Evolutionary conservation across 2,888 invertebrate species (phyloP), one percentile per base, ranked within the genome.

Genomic region (Polylopha cassiicola): DNA sequence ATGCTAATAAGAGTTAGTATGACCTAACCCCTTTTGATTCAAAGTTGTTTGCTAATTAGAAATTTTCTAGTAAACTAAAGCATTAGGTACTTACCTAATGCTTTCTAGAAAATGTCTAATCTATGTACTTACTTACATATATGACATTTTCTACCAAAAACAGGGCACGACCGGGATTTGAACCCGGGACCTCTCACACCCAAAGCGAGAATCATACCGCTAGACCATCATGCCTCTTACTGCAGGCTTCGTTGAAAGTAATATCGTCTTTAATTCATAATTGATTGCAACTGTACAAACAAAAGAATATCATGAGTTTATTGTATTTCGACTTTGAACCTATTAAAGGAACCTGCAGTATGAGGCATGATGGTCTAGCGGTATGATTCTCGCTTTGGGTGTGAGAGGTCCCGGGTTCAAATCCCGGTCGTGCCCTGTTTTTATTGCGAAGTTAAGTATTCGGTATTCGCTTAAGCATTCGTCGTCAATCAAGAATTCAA

Each of bases 141-240:
- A 22, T n/a, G 3, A 8, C n/a, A 22, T 17, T 6, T 2, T 11
- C 9, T 18, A 29, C 6, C 18, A 10, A 43, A 38, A 38, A 38
- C 18, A 29, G 23, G 39, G 31, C 44, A 37, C 33, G 37, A 23
- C 28, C 37, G 37, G 37, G 53, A 58, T 55, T 59, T 59, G 55
- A 59, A 59, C 58, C 55, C 55, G 54, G 54, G 54, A 55, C 58
- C 58, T 53, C 54, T 59, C 55, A 52, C 55, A 79, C 75, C 77
- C 76, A 63, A 73, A 75, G 73, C 70, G 71, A 72, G 65, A 73
- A 75, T 74, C 73, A 75, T 74, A 69, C 75, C 73, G 63, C 73
- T 74, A 74, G 73, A 76, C 75, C 73, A 73, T 72, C 73, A 73
- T 72, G 74, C 75, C 73, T 42, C 36, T 37, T 47, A 34, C n/a